Conservation (phyloP, 1,140 invertebrate genomes). For the Tetragnatha versicolor region DNA sequence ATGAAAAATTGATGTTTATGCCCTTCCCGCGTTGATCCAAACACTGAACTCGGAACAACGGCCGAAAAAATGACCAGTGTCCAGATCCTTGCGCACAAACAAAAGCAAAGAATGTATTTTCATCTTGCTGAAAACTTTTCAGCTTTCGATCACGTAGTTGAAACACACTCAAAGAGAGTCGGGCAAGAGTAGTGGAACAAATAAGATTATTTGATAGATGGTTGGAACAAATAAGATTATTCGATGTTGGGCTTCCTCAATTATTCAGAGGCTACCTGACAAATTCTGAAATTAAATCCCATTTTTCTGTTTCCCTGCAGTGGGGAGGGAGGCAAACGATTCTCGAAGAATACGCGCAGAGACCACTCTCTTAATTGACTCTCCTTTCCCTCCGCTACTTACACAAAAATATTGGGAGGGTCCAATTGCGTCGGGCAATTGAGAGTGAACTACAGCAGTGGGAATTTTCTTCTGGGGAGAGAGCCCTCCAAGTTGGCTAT, state of each 20-base stretch:
- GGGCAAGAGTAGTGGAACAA: neutral
- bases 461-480: no score
- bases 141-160: slow-evolving; percentile 28
- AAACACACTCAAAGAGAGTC: neutral
- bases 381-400: neutral
- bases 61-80: slow-evolving; percentile 16
- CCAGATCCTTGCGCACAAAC: neutral
- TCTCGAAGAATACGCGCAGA: slow-evolving; percentile 1
- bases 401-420: slow-evolving; percentile 19
- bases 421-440: neutral
- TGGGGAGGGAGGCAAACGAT: slow-evolving; percentile 12
- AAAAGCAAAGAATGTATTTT: slow-evolving; percentile 35
- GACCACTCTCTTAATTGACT: slow-evolving; percentile 34
- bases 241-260: slow-evolving; percentile 28
- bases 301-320: slow-evolving; percentile 29
- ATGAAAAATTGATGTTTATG: slow-evolving; percentile 19
- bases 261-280: slow-evolving; percentile 37
- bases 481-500: no score
- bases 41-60: neutral
- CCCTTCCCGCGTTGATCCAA: neutral
- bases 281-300: slow-evolving; percentile 46
- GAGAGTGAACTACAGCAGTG: neutral
- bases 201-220: slow-evolving; percentile 47
- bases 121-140: slow-evolving; percentile 20
- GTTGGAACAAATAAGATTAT: slow-evolving; percentile 38